phyloP scores from a whole-genome alignment of 2,797 vertebrate genomes.

The Gadopsis bispinosus region DNA sequence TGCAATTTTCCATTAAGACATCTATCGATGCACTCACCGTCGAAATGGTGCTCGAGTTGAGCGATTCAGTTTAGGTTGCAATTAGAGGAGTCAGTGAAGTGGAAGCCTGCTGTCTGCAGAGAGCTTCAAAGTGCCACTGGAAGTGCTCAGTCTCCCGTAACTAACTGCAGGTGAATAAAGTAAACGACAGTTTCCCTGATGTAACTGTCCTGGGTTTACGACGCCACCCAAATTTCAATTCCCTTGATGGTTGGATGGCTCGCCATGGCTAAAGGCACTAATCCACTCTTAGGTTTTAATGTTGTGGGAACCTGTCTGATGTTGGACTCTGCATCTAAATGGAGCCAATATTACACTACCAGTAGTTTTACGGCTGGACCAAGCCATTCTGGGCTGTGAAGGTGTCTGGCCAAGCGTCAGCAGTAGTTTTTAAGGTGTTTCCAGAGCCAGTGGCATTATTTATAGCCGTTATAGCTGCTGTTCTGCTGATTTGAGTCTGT shows the following conservation, averaged over 20 bases:
- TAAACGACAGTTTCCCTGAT: conserved; percentile 49
- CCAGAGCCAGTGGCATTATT: not conserved
- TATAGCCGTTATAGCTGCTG: not conserved
- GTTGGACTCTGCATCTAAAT: conserved; percentile 27
- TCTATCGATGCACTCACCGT: conserved; percentile 57
- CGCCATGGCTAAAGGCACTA: conserved; percentile 39
- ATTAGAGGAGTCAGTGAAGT: conserved; percentile 70
- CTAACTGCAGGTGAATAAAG: conserved; percentile 70
- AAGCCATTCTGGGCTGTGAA: not conserved
- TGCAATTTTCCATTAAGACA: conserved; percentile 64
- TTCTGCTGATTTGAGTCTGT: conserved; percentile 13
- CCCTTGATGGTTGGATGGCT: conserved; percentile 52
- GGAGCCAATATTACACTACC: conserved; percentile 15
- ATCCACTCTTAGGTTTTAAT: conserved; percentile 47
- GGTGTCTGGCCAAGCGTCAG: not conserved
- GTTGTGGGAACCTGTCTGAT: conserved; percentile 35
- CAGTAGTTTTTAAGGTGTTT: not conserved
- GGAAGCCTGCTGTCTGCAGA: conserved; percentile 59
- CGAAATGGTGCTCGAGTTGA: conserved; percentile 59
- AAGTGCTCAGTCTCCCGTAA: conserved; percentile 65
- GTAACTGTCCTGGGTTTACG: conserved; percentile 42
- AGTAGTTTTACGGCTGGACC: not conserved
- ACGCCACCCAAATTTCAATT: conserved; percentile 59
- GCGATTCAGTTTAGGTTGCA: conserved; percentile 66
- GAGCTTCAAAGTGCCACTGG: conserved; percentile 60